A percentile compares a stretch with the other conserved stretches of the same genome.
phyloP scores from a whole-genome alignment of 2,113 vertebrate genomes.

The Chitala chitala region DNA sequence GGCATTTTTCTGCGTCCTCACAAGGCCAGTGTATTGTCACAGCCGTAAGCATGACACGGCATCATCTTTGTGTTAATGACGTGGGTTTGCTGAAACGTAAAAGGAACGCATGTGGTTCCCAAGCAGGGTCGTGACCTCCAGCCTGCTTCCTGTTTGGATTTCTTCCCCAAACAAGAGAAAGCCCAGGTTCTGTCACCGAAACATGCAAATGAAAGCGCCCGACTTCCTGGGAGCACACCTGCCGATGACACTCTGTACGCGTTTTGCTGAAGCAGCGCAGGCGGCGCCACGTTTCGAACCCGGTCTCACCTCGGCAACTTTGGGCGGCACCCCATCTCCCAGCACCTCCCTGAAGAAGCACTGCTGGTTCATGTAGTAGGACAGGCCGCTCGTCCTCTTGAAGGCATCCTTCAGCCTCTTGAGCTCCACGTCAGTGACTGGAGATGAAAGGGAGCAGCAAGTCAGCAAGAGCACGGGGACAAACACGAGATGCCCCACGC shows the following conservation, averaged over 20 bases:
- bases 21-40: not conserved
- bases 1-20: not conserved
- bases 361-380: slow-evolving; percentile 93
- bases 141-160: no score
- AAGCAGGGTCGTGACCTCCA: no score
- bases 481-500: not conserved
- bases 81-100: no score
- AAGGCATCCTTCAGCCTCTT: slow-evolving; percentile 98
- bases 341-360: slow-evolving; percentile 96
- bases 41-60: not conserved
- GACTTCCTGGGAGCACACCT: not conserved
- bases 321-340: slow-evolving; percentile 91
- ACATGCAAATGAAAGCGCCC: no score
- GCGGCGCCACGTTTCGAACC: not conserved
- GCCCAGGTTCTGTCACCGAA: not conserved
- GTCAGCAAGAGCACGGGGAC: not conserved
- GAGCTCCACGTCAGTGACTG: slow-evolving; percentile 94
- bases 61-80: no score
- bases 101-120: no score
- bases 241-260: not conserved
- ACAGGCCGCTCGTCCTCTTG: slow-evolving; percentile 93
- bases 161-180: no score
- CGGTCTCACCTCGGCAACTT: slow-evolving; percentile 88
- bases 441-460: not conserved
- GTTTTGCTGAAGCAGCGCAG: not conserved